Base-by-base conservation (phyloP, 2,113 vertebrate species). In the Rhineura floridana region DNA sequence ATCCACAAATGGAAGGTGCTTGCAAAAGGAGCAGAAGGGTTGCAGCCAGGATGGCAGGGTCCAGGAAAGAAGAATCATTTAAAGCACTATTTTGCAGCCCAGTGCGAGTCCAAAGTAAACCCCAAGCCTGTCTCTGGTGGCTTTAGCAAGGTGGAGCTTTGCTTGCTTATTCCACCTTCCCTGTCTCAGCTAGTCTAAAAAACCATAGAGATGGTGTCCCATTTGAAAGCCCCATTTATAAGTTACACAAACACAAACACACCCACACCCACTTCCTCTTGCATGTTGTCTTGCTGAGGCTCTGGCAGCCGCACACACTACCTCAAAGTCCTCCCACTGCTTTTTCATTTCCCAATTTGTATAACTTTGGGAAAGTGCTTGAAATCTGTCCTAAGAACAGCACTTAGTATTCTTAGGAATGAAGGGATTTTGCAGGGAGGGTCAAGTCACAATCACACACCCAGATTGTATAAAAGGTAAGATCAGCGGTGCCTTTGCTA, bases 61-160 rank as follows among this genome's bases (percentile, higher is more conserved):
- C 23, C 3, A 33, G 3, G 44, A 8, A n/a, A 75, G 78, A 55
- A 81, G 70, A 82, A 75, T 55, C 59, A 15, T 82, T 76, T 62
- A 46, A 75, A 86, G 44, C 12, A 21, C n/a, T 50, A 30, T 82
- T 90, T 81, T 67, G 84, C 59, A 81, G 30, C 36, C 28, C 70
- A 17, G 59, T 12, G 19, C 13, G 5, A 86, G 42, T 81, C 79
- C 88, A 77, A 86, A 90, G 33, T 86, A 75, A 82, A 77, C 72
- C 19, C 59, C 17, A 7, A 21, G 50, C 55, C 59, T n/a, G 59
- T 50, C 52, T 63, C 76, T 50, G 88, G 76, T 28, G 52, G 42
- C 79, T 81, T 36, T 48, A 39, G 42, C 42, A 81, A 62, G 77
- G 83, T 36, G 69, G 77, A 23, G 70, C n/a, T 65, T 65, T 28